phyloP scores from a whole-genome alignment of 30 jellyfish, hydroid and myxozoan genomes.

The Mastigias papua region DNA sequence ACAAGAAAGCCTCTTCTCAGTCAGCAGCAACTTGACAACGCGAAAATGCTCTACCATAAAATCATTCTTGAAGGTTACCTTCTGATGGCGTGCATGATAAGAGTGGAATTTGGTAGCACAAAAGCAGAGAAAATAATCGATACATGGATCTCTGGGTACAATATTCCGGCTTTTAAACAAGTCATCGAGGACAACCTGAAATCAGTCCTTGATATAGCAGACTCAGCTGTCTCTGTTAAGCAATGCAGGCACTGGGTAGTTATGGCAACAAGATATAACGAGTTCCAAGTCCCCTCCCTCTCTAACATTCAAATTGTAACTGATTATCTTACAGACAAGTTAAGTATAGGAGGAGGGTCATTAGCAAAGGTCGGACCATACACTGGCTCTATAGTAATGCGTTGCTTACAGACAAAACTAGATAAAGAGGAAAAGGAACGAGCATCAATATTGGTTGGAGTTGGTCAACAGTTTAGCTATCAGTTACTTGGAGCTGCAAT shows the following conservation, averaged over 20 bases:
- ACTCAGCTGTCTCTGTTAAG: conserved; percentile 59
- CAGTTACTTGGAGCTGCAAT: conserved; percentile 67
- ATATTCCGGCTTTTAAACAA: conserved; percentile 48
- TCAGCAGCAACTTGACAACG: conserved; percentile 59
- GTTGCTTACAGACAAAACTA: conserved; percentile 47
- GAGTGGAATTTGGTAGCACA: conserved; percentile 62
- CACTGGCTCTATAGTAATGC: conserved; percentile 56
- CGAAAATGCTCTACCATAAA: conserved; percentile 56
- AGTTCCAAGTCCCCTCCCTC: conserved; percentile 54
- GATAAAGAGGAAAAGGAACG: conserved; percentile 61
- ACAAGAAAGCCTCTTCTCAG: conserved; percentile 68
- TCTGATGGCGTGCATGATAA: conserved; percentile 67
- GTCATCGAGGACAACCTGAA: conserved; percentile 64
- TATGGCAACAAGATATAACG: conserved; percentile 77
- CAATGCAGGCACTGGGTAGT: conserved; percentile 82
- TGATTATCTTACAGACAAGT: conserved; percentile 65
- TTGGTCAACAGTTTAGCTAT: conserved; percentile 67
- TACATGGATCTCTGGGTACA: conserved; percentile 80
- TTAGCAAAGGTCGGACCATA: conserved; percentile 74
- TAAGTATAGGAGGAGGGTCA: conserved; percentile 67
- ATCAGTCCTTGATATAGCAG: conserved; percentile 76
- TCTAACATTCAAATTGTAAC: conserved; percentile 30
- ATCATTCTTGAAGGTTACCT: conserved; percentile 63
- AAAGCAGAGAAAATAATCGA: conserved; percentile 61
- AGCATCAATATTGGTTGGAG: conserved; percentile 52